phyloP scores from a whole-genome alignment of 2,113 vertebrate genomes.

The Heterotilapia buettikoferi region DNA sequence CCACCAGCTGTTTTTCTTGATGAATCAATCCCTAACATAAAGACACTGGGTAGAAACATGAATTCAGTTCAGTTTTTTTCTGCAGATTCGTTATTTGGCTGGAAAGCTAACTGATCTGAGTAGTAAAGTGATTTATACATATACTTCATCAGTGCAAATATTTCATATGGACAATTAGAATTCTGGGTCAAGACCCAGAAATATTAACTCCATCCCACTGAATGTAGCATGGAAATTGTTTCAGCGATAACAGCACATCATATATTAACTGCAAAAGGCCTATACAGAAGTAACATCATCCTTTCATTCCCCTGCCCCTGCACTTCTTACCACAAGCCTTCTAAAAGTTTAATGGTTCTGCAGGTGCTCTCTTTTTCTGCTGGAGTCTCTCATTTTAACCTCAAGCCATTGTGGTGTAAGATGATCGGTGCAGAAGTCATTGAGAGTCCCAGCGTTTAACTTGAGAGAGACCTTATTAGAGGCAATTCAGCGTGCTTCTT shows the following conservation, averaged over 20 bases:
- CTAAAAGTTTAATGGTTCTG: constrained; percentile 11
- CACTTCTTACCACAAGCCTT: not conserved
- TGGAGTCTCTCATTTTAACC: not conserved
- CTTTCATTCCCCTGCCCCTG: not conserved
- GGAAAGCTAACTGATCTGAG: not conserved
- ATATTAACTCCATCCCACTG: not conserved
- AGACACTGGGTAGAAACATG: not conserved
- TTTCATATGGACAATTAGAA: not conserved
- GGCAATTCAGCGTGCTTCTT: not conserved
- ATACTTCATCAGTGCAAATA: not conserved
- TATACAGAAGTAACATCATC: not conserved
- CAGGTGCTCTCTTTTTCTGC: not conserved
- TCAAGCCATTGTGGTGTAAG: not conserved
- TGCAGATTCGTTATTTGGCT: not conserved
- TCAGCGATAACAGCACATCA: not conserved
- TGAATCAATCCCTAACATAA: not conserved
- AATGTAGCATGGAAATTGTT: not conserved
- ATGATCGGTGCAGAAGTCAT: not conserved
- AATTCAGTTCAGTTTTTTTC: not conserved
- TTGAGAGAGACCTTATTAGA: constrained; percentile 5
- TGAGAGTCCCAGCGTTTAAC: not conserved
- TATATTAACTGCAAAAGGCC: not conserved
- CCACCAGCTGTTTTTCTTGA: not conserved
- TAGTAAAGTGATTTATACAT: not conserved
- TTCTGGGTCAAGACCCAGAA: not conserved